Evolutionary conservation across 2,113 vertebrate species (phyloP).

Genomic region (Thinocorus orbignyianus): DNA sequence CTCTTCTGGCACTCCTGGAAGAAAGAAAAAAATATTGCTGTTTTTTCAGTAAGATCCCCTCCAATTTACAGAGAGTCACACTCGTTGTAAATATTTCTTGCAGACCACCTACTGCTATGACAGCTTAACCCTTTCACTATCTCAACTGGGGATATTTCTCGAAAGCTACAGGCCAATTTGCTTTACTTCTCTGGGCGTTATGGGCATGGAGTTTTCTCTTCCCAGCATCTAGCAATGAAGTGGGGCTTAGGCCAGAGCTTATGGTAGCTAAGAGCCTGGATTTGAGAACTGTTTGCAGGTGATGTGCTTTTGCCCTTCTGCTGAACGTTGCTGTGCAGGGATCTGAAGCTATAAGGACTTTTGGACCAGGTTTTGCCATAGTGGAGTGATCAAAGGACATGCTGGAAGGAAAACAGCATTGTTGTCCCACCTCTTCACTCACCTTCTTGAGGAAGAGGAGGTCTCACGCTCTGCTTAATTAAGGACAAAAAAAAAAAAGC

Average conservation of each 20-base stretch:
- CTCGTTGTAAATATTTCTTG: neutral
- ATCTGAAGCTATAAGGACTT: neutral
- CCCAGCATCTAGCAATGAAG: neutral
- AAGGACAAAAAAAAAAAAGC: neutral
- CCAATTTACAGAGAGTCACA: neutral
- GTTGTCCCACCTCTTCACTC: neutral
- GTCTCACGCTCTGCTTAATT: neutral
- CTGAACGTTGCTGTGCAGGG: neutral
- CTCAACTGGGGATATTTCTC: neutral
- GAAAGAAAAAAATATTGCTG: neutral
- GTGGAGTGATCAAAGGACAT: neutral
- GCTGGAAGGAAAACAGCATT: neutral
- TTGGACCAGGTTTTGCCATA: neutral
- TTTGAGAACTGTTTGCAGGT: neutral
- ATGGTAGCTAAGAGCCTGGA: neutral
- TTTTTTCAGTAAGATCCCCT: neutral
- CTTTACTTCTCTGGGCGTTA: neutral
- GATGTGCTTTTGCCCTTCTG: neutral
- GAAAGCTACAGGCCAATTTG: fast-evolving
- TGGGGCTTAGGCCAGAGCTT: neutral
- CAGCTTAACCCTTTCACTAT: neutral
- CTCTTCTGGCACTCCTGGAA: neutral
- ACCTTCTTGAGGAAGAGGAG: neutral
- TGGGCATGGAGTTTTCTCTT: neutral
- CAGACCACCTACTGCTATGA: neutral